A percentile compares a stretch with the other conserved stretches of the same genome.
Conservation (phyloP, 2,888 invertebrate genomes). For the Drosophila greeni region DNA sequence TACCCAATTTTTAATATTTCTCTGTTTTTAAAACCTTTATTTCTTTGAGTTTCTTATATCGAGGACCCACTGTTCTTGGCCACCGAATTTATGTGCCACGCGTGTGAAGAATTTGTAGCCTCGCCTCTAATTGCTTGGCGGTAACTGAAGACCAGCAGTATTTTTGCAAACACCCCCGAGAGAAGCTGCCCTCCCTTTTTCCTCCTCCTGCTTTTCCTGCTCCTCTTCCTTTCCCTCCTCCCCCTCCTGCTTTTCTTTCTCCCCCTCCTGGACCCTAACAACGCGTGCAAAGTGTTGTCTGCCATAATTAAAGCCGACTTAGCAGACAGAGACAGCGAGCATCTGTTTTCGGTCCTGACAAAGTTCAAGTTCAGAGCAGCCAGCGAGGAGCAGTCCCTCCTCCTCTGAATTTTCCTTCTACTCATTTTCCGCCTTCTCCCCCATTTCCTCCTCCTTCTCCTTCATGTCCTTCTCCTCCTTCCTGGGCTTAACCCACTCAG, state of each 20-base stretch:
- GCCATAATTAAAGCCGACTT: slow-evolving; percentile 50
- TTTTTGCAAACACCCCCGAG: slow-evolving; percentile 9
- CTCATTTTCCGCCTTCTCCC: too few relatives aligned
- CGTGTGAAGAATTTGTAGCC: slow-evolving; percentile 44
- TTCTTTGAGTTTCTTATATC: background rate
- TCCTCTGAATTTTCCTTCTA: too few relatives aligned
- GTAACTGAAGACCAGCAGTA: slow-evolving; percentile 30
- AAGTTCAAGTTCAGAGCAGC: slow-evolving; percentile 45
- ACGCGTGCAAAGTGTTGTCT: slow-evolving; percentile 39
- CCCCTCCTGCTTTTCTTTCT: background rate
- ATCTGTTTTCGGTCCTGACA: slow-evolving; percentile 47
- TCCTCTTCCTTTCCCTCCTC: background rate
- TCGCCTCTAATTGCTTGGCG: slow-evolving; percentile 45
- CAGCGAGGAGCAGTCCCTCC: too few relatives aligned
- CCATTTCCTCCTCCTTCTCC: background rate
- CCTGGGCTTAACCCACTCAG: slow-evolving; percentile 2
- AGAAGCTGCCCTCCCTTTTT: background rate
- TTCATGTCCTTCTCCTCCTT: too few relatives aligned
- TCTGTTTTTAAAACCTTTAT: too few relatives aligned
- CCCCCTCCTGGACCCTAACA: background rate
- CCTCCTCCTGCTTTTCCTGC: background rate
- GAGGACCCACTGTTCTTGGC: background rate
- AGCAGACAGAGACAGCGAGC: slow-evolving; percentile 46
- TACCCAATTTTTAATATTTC: too few relatives aligned
- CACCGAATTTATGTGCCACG: slow-evolving; percentile 38